Evolutionary conservation across 2,113 vertebrate genomes (phyloP), one percentile per base, ranked within the genome.

Genomic region (Calonectris borealis): DNA sequence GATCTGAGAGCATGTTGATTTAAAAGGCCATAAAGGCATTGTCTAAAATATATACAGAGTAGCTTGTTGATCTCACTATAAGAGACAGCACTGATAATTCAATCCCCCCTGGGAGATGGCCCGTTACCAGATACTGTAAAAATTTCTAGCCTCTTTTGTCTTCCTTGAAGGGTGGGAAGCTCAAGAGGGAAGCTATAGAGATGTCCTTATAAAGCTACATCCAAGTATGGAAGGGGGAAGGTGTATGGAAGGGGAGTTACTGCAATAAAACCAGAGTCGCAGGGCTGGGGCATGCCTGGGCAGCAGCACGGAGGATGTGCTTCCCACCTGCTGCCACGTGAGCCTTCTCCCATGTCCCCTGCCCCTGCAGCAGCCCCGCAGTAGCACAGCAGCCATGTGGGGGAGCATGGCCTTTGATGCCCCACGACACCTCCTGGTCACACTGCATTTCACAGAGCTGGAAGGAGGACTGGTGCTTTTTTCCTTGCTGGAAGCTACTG

Each of bases 31-130:
- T 79, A 52, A 96, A 88, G 32, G 25, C 58, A 64, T 77, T 69
- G 52, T 86, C 73, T 87, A 61, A 92, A 94, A 84, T 72, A 71
- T 61, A 85, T 69, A 93, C 24, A 86, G 73, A 84, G 38, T 52
- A 80, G 15, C 48, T 83, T 92, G 79, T 86, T 90, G 93, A 86
- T 87, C 55, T 92, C 79, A 57, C 52, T 64, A 3, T 81, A 86
- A 96, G 87, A 78, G 87, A 78, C 71, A 85, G 68, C 60, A 68
- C 44, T 88, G 93, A 58, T 80, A 94, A 86, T 95, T 95, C 79
- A 84, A 0, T 64, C 27, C 25, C 32, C 51, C 13, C 6, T 2
- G 9, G 55, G 72, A 78, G 60, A 76, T 38, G 46, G 60, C 46
- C 68, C 58, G 22, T 79, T 84, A 72, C 61, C 6, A 54, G 78